These are phyloP conservation scores for Gasteruption jaculator DNA, from an alignment of 2,888 invertebrate genomes.

Conservation along the genomic window DNA sequence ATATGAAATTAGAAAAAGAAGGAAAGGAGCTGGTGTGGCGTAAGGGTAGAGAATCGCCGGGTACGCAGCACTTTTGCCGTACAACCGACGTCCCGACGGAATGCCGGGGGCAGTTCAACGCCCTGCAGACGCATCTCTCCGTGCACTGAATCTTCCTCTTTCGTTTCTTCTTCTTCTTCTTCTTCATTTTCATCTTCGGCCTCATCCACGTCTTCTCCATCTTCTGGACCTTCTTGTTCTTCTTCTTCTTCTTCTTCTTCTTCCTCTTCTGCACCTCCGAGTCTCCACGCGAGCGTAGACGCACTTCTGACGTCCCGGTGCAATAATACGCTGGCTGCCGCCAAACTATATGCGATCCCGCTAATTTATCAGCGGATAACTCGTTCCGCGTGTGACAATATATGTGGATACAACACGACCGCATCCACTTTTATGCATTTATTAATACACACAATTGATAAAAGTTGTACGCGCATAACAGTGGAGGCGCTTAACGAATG, in stretches of 20 bases:
- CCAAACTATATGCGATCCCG: too few relatives aligned
- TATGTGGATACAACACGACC: too few relatives aligned
- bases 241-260: constrained; percentile 1
- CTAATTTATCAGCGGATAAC: too few relatives aligned
- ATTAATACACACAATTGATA: too few relatives aligned
- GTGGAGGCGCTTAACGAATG: too few relatives aligned
- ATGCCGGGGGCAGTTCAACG: constrained; percentile 40
- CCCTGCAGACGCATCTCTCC: constrained; percentile 31
- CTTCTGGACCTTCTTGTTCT: not conserved
- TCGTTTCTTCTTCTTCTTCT: constrained; percentile 21
- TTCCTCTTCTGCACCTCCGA: not conserved
- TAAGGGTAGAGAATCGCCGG: not conserved
- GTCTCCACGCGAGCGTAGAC: constrained; percentile 11
- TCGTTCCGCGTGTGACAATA: too few relatives aligned
- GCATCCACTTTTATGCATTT: too few relatives aligned
- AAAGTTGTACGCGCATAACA: too few relatives aligned
- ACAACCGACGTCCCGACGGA: constrained; percentile 25
- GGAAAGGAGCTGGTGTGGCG: too few relatives aligned
- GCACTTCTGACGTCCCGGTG: too few relatives aligned
- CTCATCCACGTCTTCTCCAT: constrained; percentile 17
- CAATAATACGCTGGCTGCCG: too few relatives aligned
- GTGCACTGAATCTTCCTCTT: constrained; percentile 17
- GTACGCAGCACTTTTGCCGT: not conserved
- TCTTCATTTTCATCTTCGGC: constrained; percentile 19
- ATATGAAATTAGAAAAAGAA: not conserved